A percentile compares a stretch with the other conserved stretches of the same genome.
Conservation (phyloP, 2,113 vertebrate genomes). For the Callospermophilus lateralis region DNA sequence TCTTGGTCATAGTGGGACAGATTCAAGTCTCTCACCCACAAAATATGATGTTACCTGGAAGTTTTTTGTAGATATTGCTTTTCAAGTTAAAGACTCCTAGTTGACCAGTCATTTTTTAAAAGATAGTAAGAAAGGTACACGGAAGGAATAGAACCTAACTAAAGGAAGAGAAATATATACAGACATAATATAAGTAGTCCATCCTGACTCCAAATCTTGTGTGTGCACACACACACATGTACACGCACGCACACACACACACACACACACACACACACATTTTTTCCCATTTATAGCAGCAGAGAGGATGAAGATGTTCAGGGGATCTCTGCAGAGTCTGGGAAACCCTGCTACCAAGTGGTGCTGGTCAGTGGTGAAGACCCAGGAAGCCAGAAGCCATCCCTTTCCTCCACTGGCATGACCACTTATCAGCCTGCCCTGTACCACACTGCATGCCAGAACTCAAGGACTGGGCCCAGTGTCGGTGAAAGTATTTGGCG, state of each 20-base stretch:
- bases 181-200: not conserved
- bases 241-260: no score
- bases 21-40: not conserved
- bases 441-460: not conserved
- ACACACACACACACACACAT: no score
- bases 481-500: not conserved
- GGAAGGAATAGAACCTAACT: not conserved
- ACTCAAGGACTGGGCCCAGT: not conserved
- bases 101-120: not conserved
- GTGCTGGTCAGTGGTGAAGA: not conserved
- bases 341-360: not conserved
- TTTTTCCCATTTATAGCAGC: not conserved
- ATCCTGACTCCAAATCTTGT: not conserved
- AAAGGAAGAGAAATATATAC: not conserved
- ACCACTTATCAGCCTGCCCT: rapidly evolving
- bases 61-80: not conserved
- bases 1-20: not conserved
- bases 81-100: not conserved
- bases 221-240: not conserved
- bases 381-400: rapidly evolving
- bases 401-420: rapidly evolving
- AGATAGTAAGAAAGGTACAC: not conserved
- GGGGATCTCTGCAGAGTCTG: no score
- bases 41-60: not conserved
- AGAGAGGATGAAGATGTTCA: not conserved